Evolutionary conservation across 2,113 vertebrate genomes (phyloP).

Genomic region (Equus quagga): DNA sequence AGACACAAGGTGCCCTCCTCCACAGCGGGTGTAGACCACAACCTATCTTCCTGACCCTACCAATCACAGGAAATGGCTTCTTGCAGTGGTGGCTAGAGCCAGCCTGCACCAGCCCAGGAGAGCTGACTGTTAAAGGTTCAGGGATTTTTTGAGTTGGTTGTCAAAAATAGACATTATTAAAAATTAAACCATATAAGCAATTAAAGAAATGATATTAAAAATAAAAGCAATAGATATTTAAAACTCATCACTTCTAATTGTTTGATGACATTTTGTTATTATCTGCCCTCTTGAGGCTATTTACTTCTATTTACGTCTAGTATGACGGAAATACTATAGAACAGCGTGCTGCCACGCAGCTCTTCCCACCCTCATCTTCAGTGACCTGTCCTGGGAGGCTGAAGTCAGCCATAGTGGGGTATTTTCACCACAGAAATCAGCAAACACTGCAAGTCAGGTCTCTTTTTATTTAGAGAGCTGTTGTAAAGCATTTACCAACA

Average conservation of each 20-base stretch:
- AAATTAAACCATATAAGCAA: constrained; percentile 14
- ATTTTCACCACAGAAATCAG: not conserved
- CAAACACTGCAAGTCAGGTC: not conserved
- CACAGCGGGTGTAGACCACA: not conserved
- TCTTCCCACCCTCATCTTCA: not conserved
- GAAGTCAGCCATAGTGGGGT: not conserved
- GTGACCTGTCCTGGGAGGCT: not conserved
- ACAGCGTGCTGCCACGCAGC: not conserved
- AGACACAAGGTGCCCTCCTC: not conserved
- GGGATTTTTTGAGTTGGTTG: not conserved
- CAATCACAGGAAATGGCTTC: not conserved
- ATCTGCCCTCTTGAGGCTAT: not conserved
- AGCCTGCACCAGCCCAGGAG: not conserved
- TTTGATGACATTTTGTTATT: not conserved
- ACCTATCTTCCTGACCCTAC: not conserved
- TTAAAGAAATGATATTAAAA: constrained; percentile 23
- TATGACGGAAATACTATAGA: not conserved
- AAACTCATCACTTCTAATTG: not conserved
- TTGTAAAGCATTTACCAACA: constrained; percentile 39
- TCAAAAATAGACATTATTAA: constrained; percentile 20
- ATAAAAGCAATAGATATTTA: not conserved
- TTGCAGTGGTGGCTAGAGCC: too few relatives aligned
- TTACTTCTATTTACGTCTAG: not conserved
- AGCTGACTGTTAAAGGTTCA: not conserved
- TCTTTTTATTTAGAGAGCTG: constrained; percentile 24